Evolutionary conservation across 2,113 vertebrate species (phyloP).

Genomic region (Carassius auratus): DNA sequence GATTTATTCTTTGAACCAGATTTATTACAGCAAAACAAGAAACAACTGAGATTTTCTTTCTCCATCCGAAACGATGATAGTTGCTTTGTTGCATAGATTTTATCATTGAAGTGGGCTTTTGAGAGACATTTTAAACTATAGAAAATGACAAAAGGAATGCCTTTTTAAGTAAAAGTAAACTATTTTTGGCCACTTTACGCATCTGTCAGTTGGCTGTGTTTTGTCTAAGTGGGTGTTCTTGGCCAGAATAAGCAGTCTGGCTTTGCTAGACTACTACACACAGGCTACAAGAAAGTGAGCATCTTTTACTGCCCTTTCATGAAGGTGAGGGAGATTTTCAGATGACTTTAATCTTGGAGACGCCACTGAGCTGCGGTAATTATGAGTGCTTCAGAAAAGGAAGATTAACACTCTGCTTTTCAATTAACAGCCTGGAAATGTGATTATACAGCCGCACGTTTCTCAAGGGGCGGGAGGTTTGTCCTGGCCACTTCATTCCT

Average conservation of each 20-base stretch:
- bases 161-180: neutral
- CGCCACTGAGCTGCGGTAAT: slow-evolving; percentile 53
- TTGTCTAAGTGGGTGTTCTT: neutral
- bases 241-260: neutral
- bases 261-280: slow-evolving; percentile 5
- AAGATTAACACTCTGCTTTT: slow-evolving; percentile 56
- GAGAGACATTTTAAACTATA: neutral
- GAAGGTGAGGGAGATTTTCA: slow-evolving; percentile 52
- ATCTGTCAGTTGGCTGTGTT: neutral
- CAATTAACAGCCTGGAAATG: slow-evolving; percentile 54
- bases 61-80: neutral
- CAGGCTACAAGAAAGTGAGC: slow-evolving; percentile 1
- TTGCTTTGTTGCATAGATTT: neutral
- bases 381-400: slow-evolving; percentile 53
- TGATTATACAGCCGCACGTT: slow-evolving; percentile 49
- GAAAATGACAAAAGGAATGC: neutral
- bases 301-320: slow-evolving; percentile 44
- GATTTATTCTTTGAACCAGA: neutral
- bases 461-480: slow-evolving; percentile 26
- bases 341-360: slow-evolving; percentile 56
- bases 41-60: neutral
- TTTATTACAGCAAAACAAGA: neutral
- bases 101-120: too few relatives aligned
- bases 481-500: slow-evolving; percentile 42
- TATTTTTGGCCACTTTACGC: neutral